These are phyloP conservation scores for Chaenogobius annularis DNA, from an alignment of 2,113 vertebrate species.

Conservation along the genomic window DNA sequence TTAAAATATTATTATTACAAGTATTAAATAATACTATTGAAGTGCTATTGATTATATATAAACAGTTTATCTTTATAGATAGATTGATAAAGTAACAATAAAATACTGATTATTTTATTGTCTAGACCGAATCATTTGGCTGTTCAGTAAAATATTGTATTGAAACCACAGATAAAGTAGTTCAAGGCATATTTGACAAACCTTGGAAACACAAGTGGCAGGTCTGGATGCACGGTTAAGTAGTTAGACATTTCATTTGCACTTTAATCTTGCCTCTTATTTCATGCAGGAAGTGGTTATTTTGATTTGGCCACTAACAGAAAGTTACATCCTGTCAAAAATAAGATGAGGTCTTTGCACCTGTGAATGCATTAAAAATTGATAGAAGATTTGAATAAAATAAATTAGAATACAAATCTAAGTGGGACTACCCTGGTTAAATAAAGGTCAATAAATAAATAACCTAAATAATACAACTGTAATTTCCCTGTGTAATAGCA, in stretches of 20 bases:
- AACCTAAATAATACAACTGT: background rate
- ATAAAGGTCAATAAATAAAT: too few species aligned
- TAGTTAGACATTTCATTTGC: background rate
- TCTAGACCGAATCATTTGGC: background rate
- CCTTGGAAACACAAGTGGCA: background rate
- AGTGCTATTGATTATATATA: too few species aligned
- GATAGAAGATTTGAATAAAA: background rate
- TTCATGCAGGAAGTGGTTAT: background rate
- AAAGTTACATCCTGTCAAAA: background rate
- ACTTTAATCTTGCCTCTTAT: too few species aligned
- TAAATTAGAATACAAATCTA: too few species aligned
- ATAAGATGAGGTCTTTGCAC: background rate
- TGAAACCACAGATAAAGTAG: background rate
- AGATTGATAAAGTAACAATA: too few species aligned
- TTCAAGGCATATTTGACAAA: slow-evolving; percentile 29
- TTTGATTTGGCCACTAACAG: background rate
- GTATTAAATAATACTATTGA: background rate
- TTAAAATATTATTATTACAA: too few species aligned
- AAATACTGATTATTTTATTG: too few species aligned
- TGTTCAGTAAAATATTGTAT: background rate
- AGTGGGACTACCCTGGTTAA: too few species aligned
- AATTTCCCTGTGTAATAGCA: background rate
- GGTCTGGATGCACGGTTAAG: background rate
- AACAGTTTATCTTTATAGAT: too few species aligned
- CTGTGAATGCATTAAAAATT: background rate